These are phyloP conservation scores for Diarsia brunnea DNA, from an alignment of 2,888 invertebrate genomes.

Conservation along the genomic window DNA sequence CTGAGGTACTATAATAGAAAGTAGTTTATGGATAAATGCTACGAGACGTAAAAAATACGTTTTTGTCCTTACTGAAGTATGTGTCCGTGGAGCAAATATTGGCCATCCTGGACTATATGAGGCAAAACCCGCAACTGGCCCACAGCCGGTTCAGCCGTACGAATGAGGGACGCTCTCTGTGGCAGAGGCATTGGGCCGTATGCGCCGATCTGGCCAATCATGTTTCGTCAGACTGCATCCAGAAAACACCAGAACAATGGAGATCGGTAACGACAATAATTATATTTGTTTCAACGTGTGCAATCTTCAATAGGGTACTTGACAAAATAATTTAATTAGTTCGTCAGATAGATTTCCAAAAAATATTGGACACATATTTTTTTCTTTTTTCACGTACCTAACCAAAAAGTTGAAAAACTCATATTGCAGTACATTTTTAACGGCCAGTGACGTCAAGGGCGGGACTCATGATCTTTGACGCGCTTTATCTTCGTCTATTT, in stretches of 20 bases:
- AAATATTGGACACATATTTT: no score
- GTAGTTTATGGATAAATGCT: no score
- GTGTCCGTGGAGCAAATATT: slow-evolving; percentile 26
- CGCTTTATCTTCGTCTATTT: no score
- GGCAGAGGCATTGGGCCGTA: slow-evolving; percentile 14
- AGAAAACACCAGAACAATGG: slow-evolving; percentile 39
- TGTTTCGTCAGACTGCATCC: slow-evolving; percentile 11
- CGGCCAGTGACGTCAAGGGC: no score
- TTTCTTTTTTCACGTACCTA: no score
- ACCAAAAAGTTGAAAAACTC: no score
- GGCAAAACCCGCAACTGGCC: slow-evolving; percentile 22
- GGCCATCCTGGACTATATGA: slow-evolving; percentile 29
- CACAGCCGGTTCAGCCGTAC: slow-evolving; percentile 34
- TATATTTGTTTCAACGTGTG: not conserved
- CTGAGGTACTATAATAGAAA: no score
- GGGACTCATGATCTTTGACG: no score
- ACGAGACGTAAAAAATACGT: not conserved
- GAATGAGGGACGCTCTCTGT: slow-evolving; percentile 14
- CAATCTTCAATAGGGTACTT: no score
- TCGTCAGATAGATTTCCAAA: no score
- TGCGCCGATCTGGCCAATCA: slow-evolving; percentile 36
- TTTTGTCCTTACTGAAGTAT: not conserved
- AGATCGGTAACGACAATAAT: slow-evolving; percentile 12
- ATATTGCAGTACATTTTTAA: no score
- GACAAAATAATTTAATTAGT: no score